phyloP scores from a whole-genome alignment of 2,797 vertebrate genomes.

The Uromys caudimaculatus region DNA sequence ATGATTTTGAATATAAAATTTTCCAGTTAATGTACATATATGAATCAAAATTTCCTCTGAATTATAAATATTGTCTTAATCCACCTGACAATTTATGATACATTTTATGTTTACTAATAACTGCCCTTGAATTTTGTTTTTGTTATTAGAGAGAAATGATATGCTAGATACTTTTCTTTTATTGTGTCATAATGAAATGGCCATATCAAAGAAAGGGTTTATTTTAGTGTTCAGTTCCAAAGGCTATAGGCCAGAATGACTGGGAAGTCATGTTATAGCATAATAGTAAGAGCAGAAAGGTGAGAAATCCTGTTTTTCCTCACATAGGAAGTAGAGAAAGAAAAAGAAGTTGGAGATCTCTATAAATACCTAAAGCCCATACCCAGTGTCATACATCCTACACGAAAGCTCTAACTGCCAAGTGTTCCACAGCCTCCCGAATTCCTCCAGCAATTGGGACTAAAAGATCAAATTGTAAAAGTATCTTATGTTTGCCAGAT shows the following conservation, averaged over 20 bases:
- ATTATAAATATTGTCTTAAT: neutral
- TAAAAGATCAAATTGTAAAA: neutral
- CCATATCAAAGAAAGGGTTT: neutral
- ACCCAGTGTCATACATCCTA: too few relatives aligned
- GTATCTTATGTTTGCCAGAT: neutral
- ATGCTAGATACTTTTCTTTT: neutral
- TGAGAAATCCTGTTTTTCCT: neutral
- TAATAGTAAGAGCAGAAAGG: neutral
- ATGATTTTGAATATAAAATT: neutral
- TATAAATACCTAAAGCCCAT: too few relatives aligned
- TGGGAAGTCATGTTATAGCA: neutral
- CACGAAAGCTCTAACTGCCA: neutral
- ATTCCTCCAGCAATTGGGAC: neutral
- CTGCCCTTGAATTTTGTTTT: neutral
- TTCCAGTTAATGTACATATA: neutral
- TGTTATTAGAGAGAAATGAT: neutral
- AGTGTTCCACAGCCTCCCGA: neutral
- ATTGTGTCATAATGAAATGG: neutral
- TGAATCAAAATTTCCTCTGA: neutral
- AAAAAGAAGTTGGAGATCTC: neutral
- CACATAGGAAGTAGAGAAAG: neutral
- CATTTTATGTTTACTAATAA: neutral
- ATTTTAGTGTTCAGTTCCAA: neutral
- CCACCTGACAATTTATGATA: neutral
- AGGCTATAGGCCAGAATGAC: neutral